phyloP scores from a whole-genome alignment of 2,797 vertebrate species.

The Zonotrichia albicollis region DNA sequence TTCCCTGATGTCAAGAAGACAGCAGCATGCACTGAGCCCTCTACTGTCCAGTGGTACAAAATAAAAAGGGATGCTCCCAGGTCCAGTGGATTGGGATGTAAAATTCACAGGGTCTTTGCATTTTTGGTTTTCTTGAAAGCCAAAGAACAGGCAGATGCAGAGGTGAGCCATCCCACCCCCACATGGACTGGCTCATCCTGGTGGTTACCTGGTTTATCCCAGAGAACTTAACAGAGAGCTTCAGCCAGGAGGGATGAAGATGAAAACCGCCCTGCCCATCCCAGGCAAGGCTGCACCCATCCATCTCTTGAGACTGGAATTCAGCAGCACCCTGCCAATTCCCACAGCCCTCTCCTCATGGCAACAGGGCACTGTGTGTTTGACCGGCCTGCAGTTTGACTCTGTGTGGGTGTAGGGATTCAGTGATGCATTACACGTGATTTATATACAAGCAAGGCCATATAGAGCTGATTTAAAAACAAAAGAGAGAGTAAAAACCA shows the following conservation, averaged over 20 bases:
- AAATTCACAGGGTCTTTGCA: not conserved
- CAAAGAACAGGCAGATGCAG: not conserved
- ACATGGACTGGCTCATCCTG: not conserved
- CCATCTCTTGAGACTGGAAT: not conserved
- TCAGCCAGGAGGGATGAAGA: not conserved
- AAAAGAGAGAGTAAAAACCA: not conserved
- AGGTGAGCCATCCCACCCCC: not conserved
- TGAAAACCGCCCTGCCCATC: not conserved
- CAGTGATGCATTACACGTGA: not conserved
- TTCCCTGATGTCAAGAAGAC: not conserved
- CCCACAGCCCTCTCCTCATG: not conserved
- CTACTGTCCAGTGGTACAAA: rapidly evolving
- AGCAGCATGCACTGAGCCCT: not conserved
- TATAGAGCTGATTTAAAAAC: not conserved
- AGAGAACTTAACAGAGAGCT: not conserved
- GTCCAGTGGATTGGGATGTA: not conserved
- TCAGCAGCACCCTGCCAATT: not conserved
- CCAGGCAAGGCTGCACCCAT: not conserved
- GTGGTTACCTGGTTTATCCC: not conserved
- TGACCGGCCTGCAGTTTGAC: not conserved
- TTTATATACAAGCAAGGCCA: not conserved
- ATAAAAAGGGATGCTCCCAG: not conserved
- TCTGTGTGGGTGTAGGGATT: not conserved
- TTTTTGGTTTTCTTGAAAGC: not conserved
- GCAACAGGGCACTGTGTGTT: not conserved